phyloP scores from a whole-genome alignment of 2,113 vertebrate genomes.

The Ciconia stormi region DNA sequence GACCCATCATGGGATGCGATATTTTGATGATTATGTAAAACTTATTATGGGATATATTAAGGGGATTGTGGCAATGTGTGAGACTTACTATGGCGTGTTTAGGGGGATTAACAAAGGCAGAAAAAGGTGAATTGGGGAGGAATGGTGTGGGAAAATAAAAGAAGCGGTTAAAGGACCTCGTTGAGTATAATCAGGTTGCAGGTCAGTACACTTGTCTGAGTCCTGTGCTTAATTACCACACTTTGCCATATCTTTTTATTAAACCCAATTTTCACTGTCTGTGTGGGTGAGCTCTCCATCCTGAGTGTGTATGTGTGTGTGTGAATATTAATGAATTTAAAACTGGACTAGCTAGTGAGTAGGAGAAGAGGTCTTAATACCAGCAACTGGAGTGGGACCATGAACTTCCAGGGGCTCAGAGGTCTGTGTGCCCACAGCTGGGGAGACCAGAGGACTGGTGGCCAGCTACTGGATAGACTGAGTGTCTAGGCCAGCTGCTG shows the following conservation, averaged over 20 bases:
- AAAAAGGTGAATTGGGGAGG: not conserved
- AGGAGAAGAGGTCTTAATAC: not conserved
- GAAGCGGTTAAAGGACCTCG: not conserved
- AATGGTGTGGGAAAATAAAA: not conserved
- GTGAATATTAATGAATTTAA: not conserved
- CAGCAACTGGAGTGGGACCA: not conserved
- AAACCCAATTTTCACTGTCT: not conserved
- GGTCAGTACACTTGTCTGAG: not conserved
- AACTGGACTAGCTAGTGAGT: not conserved
- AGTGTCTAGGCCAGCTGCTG: not conserved
- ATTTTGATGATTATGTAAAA: not conserved
- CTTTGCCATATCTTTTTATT: not conserved
- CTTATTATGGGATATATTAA: not conserved
- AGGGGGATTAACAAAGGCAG: not conserved
- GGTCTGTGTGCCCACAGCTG: not conserved
- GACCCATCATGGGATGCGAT: accelerated
- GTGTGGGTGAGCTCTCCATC: not conserved
- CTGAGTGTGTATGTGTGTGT: not conserved
- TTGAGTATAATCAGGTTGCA: not conserved
- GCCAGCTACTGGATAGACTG: not conserved
- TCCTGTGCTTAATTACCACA: not conserved
- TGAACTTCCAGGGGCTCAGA: not conserved
- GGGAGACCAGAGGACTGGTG: not conserved
- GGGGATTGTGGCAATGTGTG: not conserved
- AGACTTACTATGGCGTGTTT: not conserved